A percentile compares a stretch with the other conserved stretches of the same genome.
Evolutionary conservation across 2,888 invertebrate genomes (phyloP).

Genomic region (Nebria brevicollis): DNA sequence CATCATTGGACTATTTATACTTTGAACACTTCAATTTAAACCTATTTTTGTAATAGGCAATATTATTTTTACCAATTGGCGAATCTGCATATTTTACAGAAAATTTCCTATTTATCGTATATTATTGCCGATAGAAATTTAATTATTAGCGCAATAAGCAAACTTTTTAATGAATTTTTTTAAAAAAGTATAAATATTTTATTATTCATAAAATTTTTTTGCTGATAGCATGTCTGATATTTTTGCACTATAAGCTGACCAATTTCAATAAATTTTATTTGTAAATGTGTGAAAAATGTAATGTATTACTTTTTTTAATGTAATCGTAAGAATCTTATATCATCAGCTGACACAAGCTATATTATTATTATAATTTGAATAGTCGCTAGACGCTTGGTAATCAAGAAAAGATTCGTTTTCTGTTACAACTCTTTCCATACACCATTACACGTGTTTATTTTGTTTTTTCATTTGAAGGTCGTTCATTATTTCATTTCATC

Average conservation of each 20-base stretch:
- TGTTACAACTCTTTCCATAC: background rate
- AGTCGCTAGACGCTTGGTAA: background rate
- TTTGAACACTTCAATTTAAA: background rate
- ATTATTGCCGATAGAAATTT: too few relatives aligned
- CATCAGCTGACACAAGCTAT: background rate
- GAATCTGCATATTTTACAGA: too few relatives aligned
- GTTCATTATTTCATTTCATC: background rate
- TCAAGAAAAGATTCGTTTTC: slow-evolving; percentile 1
- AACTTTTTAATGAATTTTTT: too few relatives aligned
- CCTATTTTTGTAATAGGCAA: too few relatives aligned
- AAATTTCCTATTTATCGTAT: too few relatives aligned
- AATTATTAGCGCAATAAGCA: too few relatives aligned
- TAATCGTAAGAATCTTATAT: background rate
- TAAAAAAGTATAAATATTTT: too few relatives aligned
- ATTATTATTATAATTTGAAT: background rate
- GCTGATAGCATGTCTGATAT: too few relatives aligned
- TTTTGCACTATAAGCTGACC: too few relatives aligned
- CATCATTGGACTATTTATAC: background rate
- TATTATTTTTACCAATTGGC: too few relatives aligned
- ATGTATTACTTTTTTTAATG: background rate
- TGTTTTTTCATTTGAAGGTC: background rate
- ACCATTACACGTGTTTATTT: background rate
- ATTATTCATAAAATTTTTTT: too few relatives aligned
- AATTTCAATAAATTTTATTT: background rate
- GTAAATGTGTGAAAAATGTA: background rate